Evolutionary conservation across 2,113 vertebrate species (phyloP), one percentile per base, ranked within the genome.

Genomic region (Istiophorus platypterus): DNA sequence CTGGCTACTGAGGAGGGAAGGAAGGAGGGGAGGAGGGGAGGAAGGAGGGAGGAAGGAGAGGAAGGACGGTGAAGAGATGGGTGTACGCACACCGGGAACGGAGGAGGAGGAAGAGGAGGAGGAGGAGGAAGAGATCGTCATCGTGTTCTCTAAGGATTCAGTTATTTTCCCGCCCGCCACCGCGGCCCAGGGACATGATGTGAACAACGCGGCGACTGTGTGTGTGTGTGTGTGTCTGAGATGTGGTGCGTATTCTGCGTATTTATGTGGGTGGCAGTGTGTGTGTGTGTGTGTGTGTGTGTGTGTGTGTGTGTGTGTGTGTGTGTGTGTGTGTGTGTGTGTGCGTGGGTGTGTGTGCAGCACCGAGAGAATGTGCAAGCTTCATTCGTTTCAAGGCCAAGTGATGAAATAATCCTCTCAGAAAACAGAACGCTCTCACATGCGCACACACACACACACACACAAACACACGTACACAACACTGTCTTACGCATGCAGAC

Each of bases 331-430:
- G 75, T 13, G 37, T 74, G 63, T 86, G 76, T 89, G 70, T 14
- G 84, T 87, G 84, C 80, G 85, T 39, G 67, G 85, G 78, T 84
- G 90, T 77, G 76, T 63, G 52, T 69, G 89, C 66, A 63, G 85
- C 78, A 69, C 42, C 88, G 76, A 90, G 91, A 87, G 87, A 80
- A 63, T 81, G 85, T 84, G 76, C 77, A 72, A 29, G 70, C 87
- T 82, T 83, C 79, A 79, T 82, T 90, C 31, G 80, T 88, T 92
- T 91, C 91, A 92, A 94, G 92, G 91, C 89, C 89, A 82, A 62
- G 75, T 42, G 86, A 89, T 83, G 82, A 92, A 91, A 88, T 78
- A 78, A 59, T 78, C 81, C 64, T 69, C 82, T 89, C 67, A 64
- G 83, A 72, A 82, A 87, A 82, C 63, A 75, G 37, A 74, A 59